Evolutionary conservation across 2,888 invertebrate genomes (phyloP), one percentile per base, ranked within the genome.

Genomic region (Caradrina kadenii): DNA sequence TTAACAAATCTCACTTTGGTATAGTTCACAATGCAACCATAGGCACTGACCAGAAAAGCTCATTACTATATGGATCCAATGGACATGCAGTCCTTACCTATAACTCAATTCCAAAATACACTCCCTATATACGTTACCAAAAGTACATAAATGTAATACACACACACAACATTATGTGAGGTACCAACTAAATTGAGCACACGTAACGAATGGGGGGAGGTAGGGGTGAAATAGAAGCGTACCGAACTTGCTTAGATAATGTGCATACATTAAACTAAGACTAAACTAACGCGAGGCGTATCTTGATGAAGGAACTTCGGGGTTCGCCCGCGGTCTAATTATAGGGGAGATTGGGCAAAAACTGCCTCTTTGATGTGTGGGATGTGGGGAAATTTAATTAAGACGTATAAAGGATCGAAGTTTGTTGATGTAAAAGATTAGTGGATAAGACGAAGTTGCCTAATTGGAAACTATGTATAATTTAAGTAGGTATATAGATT

Each of bases 191-290:
- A 93, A 91, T 92, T 92, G 91, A 90, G 91, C 89, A 86, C 89
- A 92, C 89, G 89, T 91, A 90, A 89, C 86, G 85, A 85, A 88
- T 84, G 81, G 84, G 80, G 81, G 81, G 83, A 78, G 83, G 85
- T 71, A 66, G 82, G 85, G 81, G 83, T 81, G 81, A 83, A 84
- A 85, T 82, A 84, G 83, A 85, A 84, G 87, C 87, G 87, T 83
- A 79, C 88, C 87, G 90, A 93, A 93, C 91, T 94, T 93, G 94
- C 94, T 95, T 95, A 96, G 95, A 94, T 96, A 96, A 95, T 95
- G 94, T 95, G 95, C 95, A 96, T 96, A 95, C 93, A 95, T 96
- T 96, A 96, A 95, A 95, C 94, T 94, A 93, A 93, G 93, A 89
- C 92, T 89, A 90, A 96, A 96, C 95, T 96, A 95, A 92, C 93